These are phyloP conservation scores for Margarornis squamiger DNA, from an alignment of 2,797 vertebrate species.

Conservation along the genomic window DNA sequence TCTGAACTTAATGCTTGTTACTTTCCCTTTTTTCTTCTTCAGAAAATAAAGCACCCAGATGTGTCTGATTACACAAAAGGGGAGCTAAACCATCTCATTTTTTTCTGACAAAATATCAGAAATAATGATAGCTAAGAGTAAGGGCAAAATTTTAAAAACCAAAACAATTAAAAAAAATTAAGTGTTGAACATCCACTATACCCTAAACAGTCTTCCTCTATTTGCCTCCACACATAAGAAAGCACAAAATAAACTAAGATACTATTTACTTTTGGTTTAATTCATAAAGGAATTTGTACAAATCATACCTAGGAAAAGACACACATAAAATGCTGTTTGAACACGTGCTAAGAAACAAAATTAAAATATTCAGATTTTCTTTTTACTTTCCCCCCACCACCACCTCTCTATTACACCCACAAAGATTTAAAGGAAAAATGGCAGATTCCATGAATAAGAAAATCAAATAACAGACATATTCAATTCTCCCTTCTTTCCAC, in stretches of 20 bases:
- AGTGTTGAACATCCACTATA: neutral
- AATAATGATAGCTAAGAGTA: constrained; percentile 26
- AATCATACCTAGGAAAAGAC: neutral
- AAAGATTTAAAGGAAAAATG: neutral
- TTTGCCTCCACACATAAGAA: neutral
- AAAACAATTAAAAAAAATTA: neutral
- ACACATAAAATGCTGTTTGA: neutral
- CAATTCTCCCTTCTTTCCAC: neutral
- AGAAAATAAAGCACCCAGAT: constrained; percentile 61
- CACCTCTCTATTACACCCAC: neutral
- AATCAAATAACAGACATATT: neutral
- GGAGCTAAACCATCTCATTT: neutral
- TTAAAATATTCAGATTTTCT: neutral
- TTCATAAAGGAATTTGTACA: neutral
- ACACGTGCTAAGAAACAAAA: neutral
- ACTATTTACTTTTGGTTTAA: neutral
- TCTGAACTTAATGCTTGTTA: constrained; percentile 29
- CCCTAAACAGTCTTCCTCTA: neutral
- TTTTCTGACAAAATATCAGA: constrained; percentile 29
- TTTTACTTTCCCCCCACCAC: neutral
- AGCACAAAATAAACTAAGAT: neutral
- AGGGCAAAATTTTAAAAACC: neutral
- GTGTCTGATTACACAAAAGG: constrained; percentile 25
- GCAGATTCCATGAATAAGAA: neutral
- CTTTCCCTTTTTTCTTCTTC: neutral